phyloP scores from a whole-genome alignment of 2,113 vertebrate species.

The Colinus virginianus region DNA sequence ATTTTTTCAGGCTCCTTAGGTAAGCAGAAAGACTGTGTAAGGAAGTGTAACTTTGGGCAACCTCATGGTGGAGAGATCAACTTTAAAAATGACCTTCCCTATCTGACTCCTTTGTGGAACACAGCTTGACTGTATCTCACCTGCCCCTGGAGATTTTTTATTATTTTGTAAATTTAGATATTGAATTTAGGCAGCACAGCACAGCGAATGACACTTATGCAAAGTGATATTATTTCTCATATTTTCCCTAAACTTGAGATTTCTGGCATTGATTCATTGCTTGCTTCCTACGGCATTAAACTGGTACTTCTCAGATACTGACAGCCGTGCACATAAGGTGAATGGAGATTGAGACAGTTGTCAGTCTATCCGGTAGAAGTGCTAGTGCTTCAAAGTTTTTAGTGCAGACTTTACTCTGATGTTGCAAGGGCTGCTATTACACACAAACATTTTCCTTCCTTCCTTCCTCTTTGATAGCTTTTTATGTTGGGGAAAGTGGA shows the following conservation, averaged over 20 bases:
- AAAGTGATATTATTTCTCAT: constrained; percentile 63
- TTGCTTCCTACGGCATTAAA: constrained; percentile 59
- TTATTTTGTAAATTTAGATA: constrained; percentile 15
- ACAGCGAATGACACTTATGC: constrained; percentile 57
- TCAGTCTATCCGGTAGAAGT: constrained; percentile 44
- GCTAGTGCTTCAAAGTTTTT: constrained; percentile 37
- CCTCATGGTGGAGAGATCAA: background rate
- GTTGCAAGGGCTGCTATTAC: constrained; percentile 7
- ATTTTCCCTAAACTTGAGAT: constrained; percentile 61
- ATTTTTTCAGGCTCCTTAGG: background rate
- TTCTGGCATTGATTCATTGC: constrained; percentile 61
- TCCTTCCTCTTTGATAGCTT: constrained; percentile 38
- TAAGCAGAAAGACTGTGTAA: background rate
- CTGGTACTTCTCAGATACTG: constrained; percentile 53
- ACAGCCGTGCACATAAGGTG: constrained; percentile 60
- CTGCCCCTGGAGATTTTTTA: rapidly evolving
- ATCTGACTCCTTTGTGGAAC: background rate
- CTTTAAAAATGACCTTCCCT: background rate
- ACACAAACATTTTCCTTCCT: constrained; percentile 37
- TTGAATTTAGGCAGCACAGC: constrained; percentile 14
- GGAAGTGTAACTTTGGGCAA: background rate
- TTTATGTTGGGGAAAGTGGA: background rate
- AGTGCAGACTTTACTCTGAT: constrained; percentile 1
- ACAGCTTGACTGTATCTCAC: background rate
- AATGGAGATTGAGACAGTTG: constrained; percentile 60